These are phyloP conservation scores for Hybognathus amarus DNA, from an alignment of 2,797 vertebrate species.

Conservation along the genomic window DNA sequence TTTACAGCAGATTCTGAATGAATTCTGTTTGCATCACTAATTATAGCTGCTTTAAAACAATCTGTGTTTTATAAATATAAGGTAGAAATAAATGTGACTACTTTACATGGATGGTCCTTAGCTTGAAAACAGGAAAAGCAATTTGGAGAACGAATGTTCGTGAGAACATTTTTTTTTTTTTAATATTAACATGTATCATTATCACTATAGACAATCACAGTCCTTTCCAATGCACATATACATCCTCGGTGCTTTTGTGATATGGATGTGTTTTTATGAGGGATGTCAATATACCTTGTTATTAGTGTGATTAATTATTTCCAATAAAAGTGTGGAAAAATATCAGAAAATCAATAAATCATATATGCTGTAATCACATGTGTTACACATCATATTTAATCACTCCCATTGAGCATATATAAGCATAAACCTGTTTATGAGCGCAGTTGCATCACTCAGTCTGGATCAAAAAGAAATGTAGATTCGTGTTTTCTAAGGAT, in stretches of 20 bases:
- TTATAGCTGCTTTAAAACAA: background rate
- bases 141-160: background rate
- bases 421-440: background rate
- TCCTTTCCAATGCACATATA: background rate
- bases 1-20: background rate
- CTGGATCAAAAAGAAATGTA: background rate
- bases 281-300: background rate
- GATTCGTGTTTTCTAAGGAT: conserved; percentile 53
- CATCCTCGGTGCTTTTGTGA: background rate
- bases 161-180: no score
- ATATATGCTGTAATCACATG: background rate
- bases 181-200: background rate
- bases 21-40: background rate
- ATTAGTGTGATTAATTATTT: background rate
- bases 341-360: background rate
- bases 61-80: background rate
- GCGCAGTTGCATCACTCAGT: background rate
- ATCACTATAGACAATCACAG: background rate
- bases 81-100: background rate
- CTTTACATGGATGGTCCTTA: background rate
- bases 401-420: background rate
- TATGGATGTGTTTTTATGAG: background rate
- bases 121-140: background rate
- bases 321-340: no score
- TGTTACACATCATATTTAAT: background rate